phyloP scores from a whole-genome alignment of 2,113 vertebrate genomes.

The Gallinago paraguaiae region DNA sequence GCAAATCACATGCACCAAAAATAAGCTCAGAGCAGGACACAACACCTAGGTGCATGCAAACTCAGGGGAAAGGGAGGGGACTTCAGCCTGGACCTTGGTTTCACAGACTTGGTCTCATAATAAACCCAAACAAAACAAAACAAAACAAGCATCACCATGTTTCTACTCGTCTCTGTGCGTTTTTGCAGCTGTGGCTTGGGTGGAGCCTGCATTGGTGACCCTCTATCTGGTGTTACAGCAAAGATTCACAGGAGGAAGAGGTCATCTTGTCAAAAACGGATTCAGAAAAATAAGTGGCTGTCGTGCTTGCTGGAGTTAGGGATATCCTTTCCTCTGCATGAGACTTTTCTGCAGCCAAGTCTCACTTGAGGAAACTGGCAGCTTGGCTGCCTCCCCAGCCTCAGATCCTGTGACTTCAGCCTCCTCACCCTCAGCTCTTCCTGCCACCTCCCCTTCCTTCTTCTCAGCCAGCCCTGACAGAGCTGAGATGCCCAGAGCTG shows the following conservation, averaged over 20 bases:
- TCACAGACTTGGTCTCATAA: background rate
- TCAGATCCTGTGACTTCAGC: background rate
- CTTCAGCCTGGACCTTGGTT: background rate
- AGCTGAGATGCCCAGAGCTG: background rate
- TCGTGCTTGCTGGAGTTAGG: background rate
- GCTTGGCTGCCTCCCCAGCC: background rate
- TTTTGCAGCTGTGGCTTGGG: background rate
- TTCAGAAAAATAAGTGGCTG: background rate
- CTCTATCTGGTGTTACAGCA: background rate
- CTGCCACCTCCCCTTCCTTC: background rate
- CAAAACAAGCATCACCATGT: accelerated
- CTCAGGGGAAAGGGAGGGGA: background rate
- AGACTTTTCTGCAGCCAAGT: background rate
- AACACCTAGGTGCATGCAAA: background rate
- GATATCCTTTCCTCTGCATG: background rate
- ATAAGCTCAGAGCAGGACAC: background rate
- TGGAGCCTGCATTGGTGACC: background rate
- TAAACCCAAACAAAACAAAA: background rate
- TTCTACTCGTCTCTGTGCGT: background rate
- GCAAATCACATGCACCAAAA: background rate
- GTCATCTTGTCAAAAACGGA: background rate
- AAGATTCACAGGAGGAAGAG: background rate
- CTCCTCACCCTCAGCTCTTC: background rate
- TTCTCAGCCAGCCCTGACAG: accelerated
- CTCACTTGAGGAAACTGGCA: background rate